Conservation (phyloP, 2,888 invertebrate species). For the Endotricha flammealis region DNA sequence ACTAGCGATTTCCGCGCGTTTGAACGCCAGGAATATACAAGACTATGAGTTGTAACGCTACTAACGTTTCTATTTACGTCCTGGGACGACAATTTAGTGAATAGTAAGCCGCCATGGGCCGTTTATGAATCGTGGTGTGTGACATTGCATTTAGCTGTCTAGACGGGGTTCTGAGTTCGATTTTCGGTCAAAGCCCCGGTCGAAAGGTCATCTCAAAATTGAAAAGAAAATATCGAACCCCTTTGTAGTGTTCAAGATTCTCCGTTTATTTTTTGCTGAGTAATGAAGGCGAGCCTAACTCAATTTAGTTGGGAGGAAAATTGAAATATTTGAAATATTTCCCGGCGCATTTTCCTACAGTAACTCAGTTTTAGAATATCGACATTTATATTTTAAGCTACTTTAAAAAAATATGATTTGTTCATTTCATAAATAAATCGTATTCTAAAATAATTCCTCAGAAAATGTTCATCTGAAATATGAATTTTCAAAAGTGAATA, state of each 20-base stretch:
- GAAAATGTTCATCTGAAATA: too few relatives aligned
- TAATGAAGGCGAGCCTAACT: constrained; percentile 37
- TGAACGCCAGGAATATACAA: neutral
- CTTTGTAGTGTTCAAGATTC: constrained; percentile 28
- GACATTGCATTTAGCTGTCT: constrained; percentile 52
- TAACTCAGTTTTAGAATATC: constrained; percentile 14
- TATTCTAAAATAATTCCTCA: too few relatives aligned
- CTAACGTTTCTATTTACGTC: neutral
- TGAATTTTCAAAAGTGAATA: too few relatives aligned
- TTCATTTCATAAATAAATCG: too few relatives aligned
- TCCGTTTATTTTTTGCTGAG: constrained; percentile 30
- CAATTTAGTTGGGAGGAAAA: constrained; percentile 21
- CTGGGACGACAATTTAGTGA: neutral
- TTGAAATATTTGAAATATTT: constrained; percentile 12
- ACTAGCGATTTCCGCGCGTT: constrained; percentile 15
- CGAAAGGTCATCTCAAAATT: constrained; percentile 64
- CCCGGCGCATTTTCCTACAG: constrained; percentile 10
- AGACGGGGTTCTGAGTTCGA: constrained; percentile 55
- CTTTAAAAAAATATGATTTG: too few relatives aligned
- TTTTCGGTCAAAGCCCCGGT: constrained; percentile 62
- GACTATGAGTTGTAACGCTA: neutral
- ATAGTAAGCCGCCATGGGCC: constrained; percentile 26
- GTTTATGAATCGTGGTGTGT: constrained; percentile 34
- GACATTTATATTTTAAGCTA: neutral
- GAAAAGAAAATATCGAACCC: constrained; percentile 55